A percentile compares a stretch with the other conserved stretches of the same genome.
These are phyloP conservation scores for Leptonema lineaticorne DNA, from an alignment of 1,140 invertebrate genomes.

Conservation along the genomic window DNA sequence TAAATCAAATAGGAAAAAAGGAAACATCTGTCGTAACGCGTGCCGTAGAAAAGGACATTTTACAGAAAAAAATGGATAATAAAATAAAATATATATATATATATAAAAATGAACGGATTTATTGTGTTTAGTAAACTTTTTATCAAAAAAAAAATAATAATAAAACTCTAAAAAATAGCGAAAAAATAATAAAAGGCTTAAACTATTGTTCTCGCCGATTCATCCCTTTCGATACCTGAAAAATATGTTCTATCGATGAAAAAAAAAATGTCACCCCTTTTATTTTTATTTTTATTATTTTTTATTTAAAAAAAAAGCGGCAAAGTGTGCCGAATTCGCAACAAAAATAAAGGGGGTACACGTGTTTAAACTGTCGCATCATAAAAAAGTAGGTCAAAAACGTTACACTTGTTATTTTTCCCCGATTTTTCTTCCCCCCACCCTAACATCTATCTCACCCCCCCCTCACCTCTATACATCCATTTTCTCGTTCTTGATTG, in stretches of 20 bases:
- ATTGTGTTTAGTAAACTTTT: constrained; percentile 23
- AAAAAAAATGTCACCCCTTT: constrained; percentile 30
- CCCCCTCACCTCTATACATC: neutral
- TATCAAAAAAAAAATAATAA: constrained; percentile 17
- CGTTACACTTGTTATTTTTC: constrained; percentile 18
- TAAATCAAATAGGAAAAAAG: constrained; percentile 30
- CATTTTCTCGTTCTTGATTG: too few species aligned
- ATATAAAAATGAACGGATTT: constrained; percentile 17
- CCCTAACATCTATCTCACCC: too few species aligned
- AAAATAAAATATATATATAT: too few species aligned
- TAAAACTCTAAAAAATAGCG: constrained; percentile 18
- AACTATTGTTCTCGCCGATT: constrained; percentile 4
- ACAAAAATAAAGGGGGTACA: constrained; percentile 36
- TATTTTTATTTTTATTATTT: too few species aligned
- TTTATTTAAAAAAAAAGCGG: too few species aligned
- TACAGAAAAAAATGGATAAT: too few species aligned
- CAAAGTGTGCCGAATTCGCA: constrained; percentile 33
- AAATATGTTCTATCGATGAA: neutral
- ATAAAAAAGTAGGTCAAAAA: constrained; percentile 34
- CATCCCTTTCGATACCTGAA: constrained; percentile 26
- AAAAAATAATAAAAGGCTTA: constrained; percentile 29
- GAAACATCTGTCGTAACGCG: constrained; percentile 29
- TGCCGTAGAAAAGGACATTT: constrained; percentile 2
- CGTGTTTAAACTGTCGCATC: constrained; percentile 17
- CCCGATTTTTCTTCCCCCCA: too few species aligned